Evolutionary conservation across 2,113 vertebrate species (phyloP).

Genomic region (Rafetus swinhoei): DNA sequence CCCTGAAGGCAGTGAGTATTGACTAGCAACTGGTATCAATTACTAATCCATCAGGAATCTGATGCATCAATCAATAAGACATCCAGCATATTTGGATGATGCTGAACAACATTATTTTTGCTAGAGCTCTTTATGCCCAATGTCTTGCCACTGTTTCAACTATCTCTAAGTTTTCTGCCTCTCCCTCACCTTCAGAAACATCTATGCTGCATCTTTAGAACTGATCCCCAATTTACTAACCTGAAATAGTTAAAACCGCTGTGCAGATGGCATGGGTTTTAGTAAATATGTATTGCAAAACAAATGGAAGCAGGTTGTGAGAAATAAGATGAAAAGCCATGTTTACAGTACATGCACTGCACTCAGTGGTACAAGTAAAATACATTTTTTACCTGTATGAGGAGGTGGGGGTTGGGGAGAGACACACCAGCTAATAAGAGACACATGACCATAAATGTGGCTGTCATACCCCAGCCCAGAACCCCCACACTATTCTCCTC

Average conservation of each 20-base stretch:
- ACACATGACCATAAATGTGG: too few relatives aligned
- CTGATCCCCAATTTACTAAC: not conserved
- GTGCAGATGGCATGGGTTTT: not conserved
- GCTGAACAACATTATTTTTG: not conserved
- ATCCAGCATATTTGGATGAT: not conserved
- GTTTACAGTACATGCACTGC: not conserved
- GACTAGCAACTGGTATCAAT: not conserved
- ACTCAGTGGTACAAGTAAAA: too few relatives aligned
- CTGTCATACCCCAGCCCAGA: too few relatives aligned
- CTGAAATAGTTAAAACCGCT: not conserved
- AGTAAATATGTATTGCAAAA: not conserved
- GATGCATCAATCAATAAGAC: not conserved
- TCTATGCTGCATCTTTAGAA: rapidly evolving
- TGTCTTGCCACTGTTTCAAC: not conserved
- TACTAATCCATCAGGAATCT: not conserved
- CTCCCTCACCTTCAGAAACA: not conserved
- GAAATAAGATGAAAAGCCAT: not conserved
- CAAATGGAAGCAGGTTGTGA: not conserved
- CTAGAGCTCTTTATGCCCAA: not conserved
- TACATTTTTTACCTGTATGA: too few relatives aligned
- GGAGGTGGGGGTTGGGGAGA: too few relatives aligned
- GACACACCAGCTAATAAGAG: too few relatives aligned
- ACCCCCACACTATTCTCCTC: too few relatives aligned
- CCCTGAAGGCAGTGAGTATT: not conserved
- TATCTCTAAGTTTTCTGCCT: not conserved